Evolutionary conservation across 2,888 invertebrate genomes (phyloP).

Genomic region (Cephus rjabovi): DNA sequence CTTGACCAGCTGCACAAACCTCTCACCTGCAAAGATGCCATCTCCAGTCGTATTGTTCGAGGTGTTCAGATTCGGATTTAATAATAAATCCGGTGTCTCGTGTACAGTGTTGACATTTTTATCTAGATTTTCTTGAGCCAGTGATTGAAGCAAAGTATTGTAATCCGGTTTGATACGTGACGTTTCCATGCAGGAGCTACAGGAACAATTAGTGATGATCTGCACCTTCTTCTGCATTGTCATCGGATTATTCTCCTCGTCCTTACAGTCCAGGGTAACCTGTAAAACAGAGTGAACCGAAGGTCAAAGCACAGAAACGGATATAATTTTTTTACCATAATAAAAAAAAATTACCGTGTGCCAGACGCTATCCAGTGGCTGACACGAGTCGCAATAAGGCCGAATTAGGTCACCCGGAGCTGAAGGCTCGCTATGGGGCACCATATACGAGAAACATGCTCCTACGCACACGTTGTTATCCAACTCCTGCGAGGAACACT

Average conservation of each 20-base stretch:
- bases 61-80: slow-evolving; percentile 55
- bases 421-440: slow-evolving; percentile 75
- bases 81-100: slow-evolving; percentile 63
- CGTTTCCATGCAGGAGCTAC: slow-evolving; percentile 72
- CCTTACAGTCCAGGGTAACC: slow-evolving; percentile 73
- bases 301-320: not conserved
- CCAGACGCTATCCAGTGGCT: slow-evolving; percentile 74
- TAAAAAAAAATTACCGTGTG: slow-evolving; percentile 68
- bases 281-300: slow-evolving; percentile 42
- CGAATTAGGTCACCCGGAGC: slow-evolving; percentile 74
- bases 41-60: slow-evolving; percentile 63
- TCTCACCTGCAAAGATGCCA: slow-evolving; percentile 66
- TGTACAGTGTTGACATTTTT: slow-evolving; percentile 54
- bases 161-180: slow-evolving; percentile 61
- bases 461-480: slow-evolving; percentile 80
- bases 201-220: slow-evolving; percentile 76
- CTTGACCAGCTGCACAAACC: slow-evolving; percentile 66
- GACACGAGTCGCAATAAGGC: slow-evolving; percentile 79
- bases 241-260: slow-evolving; percentile 68
- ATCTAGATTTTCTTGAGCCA: slow-evolving; percentile 55
- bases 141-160: slow-evolving; percentile 55
- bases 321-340: not conserved
- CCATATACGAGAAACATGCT: slow-evolving; percentile 78
- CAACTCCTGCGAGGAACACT: slow-evolving; percentile 74
- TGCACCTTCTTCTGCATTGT: slow-evolving; percentile 73